Conservation (phyloP, 1,140 invertebrate genomes). For the Cylas formicarius region DNA sequence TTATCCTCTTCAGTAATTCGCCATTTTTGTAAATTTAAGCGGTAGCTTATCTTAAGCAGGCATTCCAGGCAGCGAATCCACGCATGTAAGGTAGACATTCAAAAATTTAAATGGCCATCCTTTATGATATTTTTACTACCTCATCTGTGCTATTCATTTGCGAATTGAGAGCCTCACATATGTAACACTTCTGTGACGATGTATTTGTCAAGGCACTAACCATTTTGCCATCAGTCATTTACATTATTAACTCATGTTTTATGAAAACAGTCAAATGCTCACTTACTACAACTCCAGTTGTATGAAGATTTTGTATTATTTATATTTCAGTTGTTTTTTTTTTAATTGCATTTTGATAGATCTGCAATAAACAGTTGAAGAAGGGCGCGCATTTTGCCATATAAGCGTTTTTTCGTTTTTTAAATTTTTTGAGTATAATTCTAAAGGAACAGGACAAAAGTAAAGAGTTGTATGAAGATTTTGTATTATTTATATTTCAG, state of each 20-base stretch:
- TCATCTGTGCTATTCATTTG: slow-evolving; percentile 8
- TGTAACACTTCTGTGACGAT: slow-evolving; percentile 7
- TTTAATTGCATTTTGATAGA: slow-evolving; percentile 10
- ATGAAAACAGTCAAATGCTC: slow-evolving; percentile 5
- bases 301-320: slow-evolving; percentile 4
- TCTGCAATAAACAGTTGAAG: slow-evolving; percentile 6
- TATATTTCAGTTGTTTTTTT: slow-evolving; percentile 10
- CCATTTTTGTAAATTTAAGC: slow-evolving; percentile 20
- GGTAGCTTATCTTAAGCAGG: slow-evolving; percentile 15
- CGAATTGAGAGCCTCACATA: slow-evolving; percentile 6
- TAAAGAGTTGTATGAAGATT: slow-evolving; percentile 5
- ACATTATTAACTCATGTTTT: slow-evolving; percentile 8
- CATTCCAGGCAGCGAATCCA: slow-evolving; percentile 21
- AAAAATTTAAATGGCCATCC: slow-evolving; percentile 9
- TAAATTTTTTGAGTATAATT: slow-evolving; percentile 8
- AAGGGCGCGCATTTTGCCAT: slow-evolving; percentile 5
- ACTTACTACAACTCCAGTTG: slow-evolving; percentile 6
- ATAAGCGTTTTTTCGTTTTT: no score
- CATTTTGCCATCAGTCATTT: slow-evolving; percentile 9
- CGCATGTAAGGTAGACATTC: slow-evolving; percentile 17
- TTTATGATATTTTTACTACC: slow-evolving; percentile 1
- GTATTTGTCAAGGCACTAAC: slow-evolving; percentile 9
- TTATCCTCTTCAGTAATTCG: slow-evolving; percentile 3
- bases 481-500: background rate
- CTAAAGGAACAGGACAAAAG: slow-evolving; percentile 10